Evolutionary conservation across 2,113 vertebrate genomes (phyloP).

Genomic region (Nothoprocta perdicaria): DNA sequence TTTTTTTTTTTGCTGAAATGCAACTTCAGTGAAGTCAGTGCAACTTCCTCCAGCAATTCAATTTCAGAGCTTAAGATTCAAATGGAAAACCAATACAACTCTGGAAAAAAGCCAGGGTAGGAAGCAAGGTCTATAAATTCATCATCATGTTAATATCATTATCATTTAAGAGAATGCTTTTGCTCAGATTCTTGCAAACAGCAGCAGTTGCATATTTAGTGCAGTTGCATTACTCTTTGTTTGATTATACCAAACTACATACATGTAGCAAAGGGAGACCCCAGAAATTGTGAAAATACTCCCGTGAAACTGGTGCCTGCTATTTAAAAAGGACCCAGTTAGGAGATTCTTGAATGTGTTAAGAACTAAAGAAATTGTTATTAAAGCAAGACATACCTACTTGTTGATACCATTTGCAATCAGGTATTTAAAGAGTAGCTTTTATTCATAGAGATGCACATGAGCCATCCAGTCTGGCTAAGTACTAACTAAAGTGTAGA

Average conservation of each 20-base stretch:
- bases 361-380: neutral
- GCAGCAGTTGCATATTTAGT: neutral
- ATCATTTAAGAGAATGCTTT: neutral
- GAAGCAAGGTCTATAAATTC: neutral
- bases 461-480: neutral
- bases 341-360: neutral
- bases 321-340: neutral
- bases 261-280: neutral
- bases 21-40: neutral
- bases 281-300: neutral
- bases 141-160: neutral
- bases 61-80: neutral
- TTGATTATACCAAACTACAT: neutral
- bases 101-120: neutral
- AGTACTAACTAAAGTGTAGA: neutral
- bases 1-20: neutral
- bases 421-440: neutral
- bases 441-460: neutral
- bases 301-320: neutral
- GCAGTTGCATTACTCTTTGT: neutral
- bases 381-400: neutral
- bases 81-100: neutral
- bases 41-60: neutral
- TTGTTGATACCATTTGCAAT: neutral
- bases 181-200: neutral